Evolutionary conservation across 2,797 vertebrate species (phyloP).

Genomic region (Alectoris magna): DNA sequence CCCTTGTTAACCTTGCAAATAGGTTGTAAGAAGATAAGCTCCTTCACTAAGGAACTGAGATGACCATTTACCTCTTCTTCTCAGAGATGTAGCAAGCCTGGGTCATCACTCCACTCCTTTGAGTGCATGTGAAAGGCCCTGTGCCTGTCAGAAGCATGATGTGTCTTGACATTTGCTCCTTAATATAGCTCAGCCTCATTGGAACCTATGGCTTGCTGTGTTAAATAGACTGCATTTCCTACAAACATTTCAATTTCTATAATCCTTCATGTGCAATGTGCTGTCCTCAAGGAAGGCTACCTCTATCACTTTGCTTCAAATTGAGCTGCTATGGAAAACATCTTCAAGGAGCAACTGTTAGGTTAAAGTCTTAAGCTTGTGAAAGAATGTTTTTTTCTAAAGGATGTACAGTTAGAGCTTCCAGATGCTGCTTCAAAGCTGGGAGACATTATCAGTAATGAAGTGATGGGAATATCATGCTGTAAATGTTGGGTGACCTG

Average conservation of each 20-base stretch:
- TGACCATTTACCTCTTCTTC: not conserved
- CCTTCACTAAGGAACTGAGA: not conserved
- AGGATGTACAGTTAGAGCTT: not conserved
- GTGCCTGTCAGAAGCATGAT: not conserved
- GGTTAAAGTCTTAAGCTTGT: not conserved
- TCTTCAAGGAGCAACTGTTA: not conserved
- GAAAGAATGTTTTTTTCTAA: not conserved
- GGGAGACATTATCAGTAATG: not conserved
- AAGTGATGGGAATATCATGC: not conserved
- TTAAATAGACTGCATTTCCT: not conserved
- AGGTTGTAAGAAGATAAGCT: not conserved
- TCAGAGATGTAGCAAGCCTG: not conserved
- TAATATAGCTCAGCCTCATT: constrained; percentile 6
- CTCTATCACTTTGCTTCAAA: not conserved
- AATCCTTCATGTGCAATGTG: not conserved
- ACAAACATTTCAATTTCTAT: constrained; percentile 5
- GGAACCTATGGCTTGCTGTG: not conserved
- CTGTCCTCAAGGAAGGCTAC: constrained; percentile 21
- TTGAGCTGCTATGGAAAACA: accelerated
- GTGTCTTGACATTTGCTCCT: constrained; percentile 13
- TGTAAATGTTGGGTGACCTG: not conserved
- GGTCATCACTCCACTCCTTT: not conserved
- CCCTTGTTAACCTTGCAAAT: not conserved
- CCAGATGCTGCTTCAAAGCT: not conserved
- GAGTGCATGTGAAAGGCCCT: not conserved